Conservation (phyloP, 1,140 invertebrate genomes). For the Kradibia gibbosae region DNA sequence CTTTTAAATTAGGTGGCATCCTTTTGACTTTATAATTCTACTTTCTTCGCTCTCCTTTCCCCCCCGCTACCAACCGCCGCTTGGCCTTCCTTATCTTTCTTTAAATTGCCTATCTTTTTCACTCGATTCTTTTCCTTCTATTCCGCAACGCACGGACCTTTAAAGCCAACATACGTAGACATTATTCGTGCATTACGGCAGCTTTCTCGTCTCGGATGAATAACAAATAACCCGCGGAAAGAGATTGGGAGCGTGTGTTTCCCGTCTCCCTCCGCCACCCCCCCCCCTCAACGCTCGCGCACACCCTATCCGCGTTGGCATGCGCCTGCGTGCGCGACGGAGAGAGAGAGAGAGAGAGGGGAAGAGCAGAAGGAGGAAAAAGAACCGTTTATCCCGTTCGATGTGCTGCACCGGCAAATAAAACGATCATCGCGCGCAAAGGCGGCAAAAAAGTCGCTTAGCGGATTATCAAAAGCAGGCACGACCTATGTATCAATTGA, state of each 20-base stretch:
- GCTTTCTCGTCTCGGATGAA: background rate
- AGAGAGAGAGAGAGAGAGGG: conserved; percentile 51
- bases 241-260: no score
- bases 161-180: conserved; percentile 38
- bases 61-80: background rate
- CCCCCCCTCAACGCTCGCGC: no score
- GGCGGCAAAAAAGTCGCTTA: conserved; percentile 46
- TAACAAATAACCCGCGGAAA: background rate
- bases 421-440: background rate
- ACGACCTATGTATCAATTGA: conserved; percentile 50
- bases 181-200: background rate
- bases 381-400: conserved; percentile 61
- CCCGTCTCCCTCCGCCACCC: no score
- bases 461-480: conserved; percentile 59
- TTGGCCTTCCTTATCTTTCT: background rate
- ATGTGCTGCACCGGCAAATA: conserved; percentile 34
- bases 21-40: conserved; percentile 70
- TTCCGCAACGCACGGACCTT: conserved; percentile 66
- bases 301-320: no score
- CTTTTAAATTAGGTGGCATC: conserved; percentile 60
- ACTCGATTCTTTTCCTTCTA: background rate
- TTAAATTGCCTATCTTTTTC: background rate
- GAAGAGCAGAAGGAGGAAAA: conserved; percentile 37
- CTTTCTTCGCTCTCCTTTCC: conserved; percentile 44
- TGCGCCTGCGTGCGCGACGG: no score